Conservation (phyloP, 92 coral and sea anemone genomes). For the Paramuricea clavata region DNA sequence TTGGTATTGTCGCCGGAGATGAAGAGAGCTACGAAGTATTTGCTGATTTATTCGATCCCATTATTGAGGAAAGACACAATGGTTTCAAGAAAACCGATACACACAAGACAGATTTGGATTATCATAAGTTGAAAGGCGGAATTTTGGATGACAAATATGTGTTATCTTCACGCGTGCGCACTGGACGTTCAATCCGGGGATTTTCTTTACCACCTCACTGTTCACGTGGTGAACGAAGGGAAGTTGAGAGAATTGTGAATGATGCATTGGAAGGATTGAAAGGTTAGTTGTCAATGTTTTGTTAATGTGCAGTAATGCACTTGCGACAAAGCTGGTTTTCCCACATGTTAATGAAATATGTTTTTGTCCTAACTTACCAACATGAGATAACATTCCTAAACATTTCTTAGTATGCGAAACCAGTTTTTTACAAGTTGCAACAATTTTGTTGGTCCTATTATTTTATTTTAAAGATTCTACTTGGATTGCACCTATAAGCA, state of each 20-base stretch:
- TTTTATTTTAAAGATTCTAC: too few relatives aligned
- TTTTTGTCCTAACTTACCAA: too few relatives aligned
- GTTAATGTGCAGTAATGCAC: too few relatives aligned
- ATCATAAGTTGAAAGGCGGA: slow-evolving; percentile 83
- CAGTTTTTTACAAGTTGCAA: too few relatives aligned
- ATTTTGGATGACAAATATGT: slow-evolving; percentile 85
- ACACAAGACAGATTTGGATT: slow-evolving; percentile 85
- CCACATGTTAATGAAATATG: too few relatives aligned
- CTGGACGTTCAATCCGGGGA: slow-evolving; percentile 88
- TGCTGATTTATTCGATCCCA: slow-evolving; percentile 88
- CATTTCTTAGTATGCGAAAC: too few relatives aligned
- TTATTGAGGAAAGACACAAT: slow-evolving; percentile 91
- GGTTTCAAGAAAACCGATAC: slow-evolving; percentile 83
- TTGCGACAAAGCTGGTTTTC: too few relatives aligned
- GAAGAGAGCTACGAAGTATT: slow-evolving; percentile 85
- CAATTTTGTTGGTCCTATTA: too few relatives aligned
- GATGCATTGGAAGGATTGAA: slow-evolving; percentile 80
- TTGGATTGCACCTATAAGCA: too few relatives aligned
- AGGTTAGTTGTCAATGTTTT: slow-evolving; percentile 56
- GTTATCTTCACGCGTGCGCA: slow-evolving; percentile 93
- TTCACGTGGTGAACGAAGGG: slow-evolving; percentile 93
- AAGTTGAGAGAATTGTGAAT: slow-evolving; percentile 80
- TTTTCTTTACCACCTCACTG: slow-evolving; percentile 93
- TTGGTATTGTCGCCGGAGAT: slow-evolving; percentile 94
- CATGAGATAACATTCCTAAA: too few relatives aligned